Percentiles rank a stretch among this genome's conserved stretches.
phyloP scores from a whole-genome alignment of 2,888 invertebrate genomes.

The Cactoblastis cactorum region DNA sequence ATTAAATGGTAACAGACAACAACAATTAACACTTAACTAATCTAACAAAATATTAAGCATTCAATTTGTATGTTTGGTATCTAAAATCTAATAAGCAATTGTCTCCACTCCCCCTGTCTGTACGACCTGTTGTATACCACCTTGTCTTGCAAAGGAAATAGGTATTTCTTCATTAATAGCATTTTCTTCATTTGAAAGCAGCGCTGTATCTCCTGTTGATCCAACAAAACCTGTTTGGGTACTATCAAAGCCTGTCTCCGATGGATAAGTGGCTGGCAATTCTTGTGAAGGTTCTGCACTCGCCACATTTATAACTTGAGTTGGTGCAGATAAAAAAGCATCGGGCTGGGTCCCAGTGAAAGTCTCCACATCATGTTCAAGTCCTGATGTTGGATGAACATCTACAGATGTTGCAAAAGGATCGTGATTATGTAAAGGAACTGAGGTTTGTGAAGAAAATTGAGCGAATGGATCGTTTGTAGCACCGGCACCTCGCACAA shows the following conservation, averaged over 20 bases:
- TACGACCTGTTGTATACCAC: slow-evolving; percentile 58
- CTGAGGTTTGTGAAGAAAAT: slow-evolving; percentile 39
- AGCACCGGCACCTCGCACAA: slow-evolving; percentile 45
- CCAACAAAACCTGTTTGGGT: slow-evolving; percentile 43
- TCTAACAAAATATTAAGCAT: background rate
- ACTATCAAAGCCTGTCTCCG: slow-evolving; percentile 42
- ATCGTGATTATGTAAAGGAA: slow-evolving; percentile 40
- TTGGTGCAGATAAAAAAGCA: slow-evolving; percentile 40
- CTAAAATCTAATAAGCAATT: slow-evolving; percentile 43
- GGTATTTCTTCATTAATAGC: slow-evolving; percentile 43
- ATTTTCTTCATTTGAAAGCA: slow-evolving; percentile 33
- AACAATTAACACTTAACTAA: background rate
- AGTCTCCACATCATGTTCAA: slow-evolving; percentile 37
- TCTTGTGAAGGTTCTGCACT: slow-evolving; percentile 39
- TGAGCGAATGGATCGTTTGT: slow-evolving; percentile 47
- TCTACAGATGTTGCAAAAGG: slow-evolving; percentile 47
- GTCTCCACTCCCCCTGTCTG: slow-evolving; percentile 60
- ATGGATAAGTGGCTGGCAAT: slow-evolving; percentile 38
- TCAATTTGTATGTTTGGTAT: background rate
- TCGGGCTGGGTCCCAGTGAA: slow-evolving; percentile 43
- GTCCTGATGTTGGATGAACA: slow-evolving; percentile 40
- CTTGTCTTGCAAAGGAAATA: slow-evolving; percentile 55
- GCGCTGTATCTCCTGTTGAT: slow-evolving; percentile 31
- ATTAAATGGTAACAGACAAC: background rate
- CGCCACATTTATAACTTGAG: slow-evolving; percentile 29